Percentiles rank a stretch among this genome's conserved stretches.
These are phyloP conservation scores for Limnephilus auricula DNA, from an alignment of 2,888 invertebrate genomes.

Conservation along the genomic window DNA sequence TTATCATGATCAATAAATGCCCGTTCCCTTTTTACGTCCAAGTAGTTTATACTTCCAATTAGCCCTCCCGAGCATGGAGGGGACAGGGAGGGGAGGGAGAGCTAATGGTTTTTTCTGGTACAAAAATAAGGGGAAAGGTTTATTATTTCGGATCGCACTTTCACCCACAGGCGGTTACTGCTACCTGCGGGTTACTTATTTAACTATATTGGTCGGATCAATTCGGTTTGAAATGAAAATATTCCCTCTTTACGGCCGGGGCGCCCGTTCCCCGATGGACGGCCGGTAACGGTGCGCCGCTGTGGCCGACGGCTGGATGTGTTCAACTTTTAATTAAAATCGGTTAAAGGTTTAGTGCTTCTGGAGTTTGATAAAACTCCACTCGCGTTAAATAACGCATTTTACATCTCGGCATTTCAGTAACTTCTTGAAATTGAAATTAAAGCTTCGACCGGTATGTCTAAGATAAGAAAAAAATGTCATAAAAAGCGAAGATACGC, in stretches of 20 bases:
- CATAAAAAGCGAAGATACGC: too few relatives aligned
- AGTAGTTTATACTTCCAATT: neutral
- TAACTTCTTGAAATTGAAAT: neutral
- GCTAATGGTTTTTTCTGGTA: conserved; percentile 2
- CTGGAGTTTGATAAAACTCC: neutral
- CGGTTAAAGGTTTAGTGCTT: conserved; percentile 6
- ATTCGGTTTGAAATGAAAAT: neutral
- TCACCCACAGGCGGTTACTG: neutral
- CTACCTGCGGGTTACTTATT: neutral
- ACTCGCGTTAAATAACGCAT: neutral
- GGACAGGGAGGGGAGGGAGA: neutral
- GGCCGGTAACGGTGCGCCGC: neutral
- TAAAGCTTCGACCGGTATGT: neutral
- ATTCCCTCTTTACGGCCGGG: neutral
- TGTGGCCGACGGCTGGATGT: conserved; percentile 10
- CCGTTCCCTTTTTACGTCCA: neutral
- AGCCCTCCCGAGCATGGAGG: neutral
- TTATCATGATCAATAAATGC: neutral
- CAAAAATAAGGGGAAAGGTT: neutral
- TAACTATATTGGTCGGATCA: conserved; percentile 2
- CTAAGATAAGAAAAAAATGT: neutral
- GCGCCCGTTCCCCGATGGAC: neutral
- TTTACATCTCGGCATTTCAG: neutral
- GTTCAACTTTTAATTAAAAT: conserved; percentile 13
- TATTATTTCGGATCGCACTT: conserved; percentile 2